phyloP scores from a whole-genome alignment of 2,797 vertebrate genomes.

The Picus viridis region DNA sequence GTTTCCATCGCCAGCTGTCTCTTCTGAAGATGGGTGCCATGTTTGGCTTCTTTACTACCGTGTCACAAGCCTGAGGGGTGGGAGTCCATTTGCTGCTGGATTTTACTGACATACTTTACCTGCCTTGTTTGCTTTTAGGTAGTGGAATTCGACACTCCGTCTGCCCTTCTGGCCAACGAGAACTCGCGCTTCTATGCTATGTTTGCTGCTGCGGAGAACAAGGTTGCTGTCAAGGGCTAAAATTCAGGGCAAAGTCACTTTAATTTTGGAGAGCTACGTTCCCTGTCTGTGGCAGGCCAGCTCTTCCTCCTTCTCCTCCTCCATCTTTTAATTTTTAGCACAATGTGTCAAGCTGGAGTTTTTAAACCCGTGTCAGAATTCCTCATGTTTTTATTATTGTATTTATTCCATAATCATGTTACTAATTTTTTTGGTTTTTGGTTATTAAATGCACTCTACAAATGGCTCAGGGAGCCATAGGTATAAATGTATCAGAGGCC shows the following conservation, averaged over 20 bases:
- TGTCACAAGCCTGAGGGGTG: neutral
- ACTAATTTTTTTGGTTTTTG: conserved; percentile 71
- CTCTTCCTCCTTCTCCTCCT: conserved; percentile 24
- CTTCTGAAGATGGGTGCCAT: neutral
- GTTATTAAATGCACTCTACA: conserved; percentile 85
- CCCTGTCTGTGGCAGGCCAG: conserved; percentile 77
- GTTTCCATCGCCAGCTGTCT: neutral
- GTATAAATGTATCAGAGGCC: conserved; percentile 86
- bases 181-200: conserved; percentile 92
- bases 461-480: conserved; percentile 88
- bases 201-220: conserved; percentile 92
- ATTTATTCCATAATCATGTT: conserved; percentile 83
- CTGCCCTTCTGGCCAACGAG: conserved; percentile 91
- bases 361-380: conserved; percentile 53
- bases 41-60: neutral
- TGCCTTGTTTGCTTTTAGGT: conserved; percentile 80
- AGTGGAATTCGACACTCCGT: conserved; percentile 91
- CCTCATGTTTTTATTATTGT: conserved; percentile 80
- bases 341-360: conserved; percentile 72
- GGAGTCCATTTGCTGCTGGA: neutral
- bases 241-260: conserved; percentile 62
- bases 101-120: neutral
- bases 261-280: conserved; percentile 52
- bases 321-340: conserved; percentile 75
- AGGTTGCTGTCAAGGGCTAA: conserved; percentile 91